A percentile compares a stretch with the other conserved stretches of the same genome.
Conservation (phyloP, 2,113 vertebrate genomes). For the Oryzias curvinotus region DNA sequence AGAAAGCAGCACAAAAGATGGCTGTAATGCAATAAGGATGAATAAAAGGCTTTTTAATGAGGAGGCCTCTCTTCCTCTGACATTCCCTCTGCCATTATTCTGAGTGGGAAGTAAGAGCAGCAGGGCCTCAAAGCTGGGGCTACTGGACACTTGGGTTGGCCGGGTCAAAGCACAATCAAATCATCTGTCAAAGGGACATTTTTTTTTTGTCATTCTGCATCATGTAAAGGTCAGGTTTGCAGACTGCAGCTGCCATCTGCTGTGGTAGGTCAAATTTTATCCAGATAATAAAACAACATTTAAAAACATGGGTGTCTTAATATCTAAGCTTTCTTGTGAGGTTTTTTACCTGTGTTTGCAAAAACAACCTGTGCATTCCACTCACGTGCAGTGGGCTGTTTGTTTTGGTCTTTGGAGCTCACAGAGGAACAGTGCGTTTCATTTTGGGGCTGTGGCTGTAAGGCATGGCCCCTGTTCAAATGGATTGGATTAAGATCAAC, state of each 20-base stretch:
- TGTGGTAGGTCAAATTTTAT: not conserved
- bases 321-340: not conserved
- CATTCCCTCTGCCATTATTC: slow-evolving; percentile 43
- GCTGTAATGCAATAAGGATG: slow-evolving; percentile 67
- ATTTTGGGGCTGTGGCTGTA: slow-evolving; percentile 34
- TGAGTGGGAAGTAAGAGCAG: slow-evolving; percentile 47
- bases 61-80: slow-evolving; percentile 41
- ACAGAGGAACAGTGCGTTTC: slow-evolving; percentile 41
- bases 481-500: slow-evolving; percentile 50
- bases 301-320: not conserved
- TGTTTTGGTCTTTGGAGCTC: slow-evolving; percentile 21
- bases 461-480: slow-evolving; percentile 47
- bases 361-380: slow-evolving; percentile 5
- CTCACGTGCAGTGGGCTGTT: slow-evolving; percentile 13
- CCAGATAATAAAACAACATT: not conserved
- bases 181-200: slow-evolving; percentile 33
- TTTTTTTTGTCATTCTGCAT: slow-evolving; percentile 23
- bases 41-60: slow-evolving; percentile 66
- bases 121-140: slow-evolving; percentile 29
- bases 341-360: not conserved
- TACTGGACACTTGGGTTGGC: slow-evolving; percentile 42
- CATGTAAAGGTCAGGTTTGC: slow-evolving; percentile 1
- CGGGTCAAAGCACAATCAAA: slow-evolving; percentile 46
- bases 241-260: not conserved
- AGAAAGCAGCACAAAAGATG: slow-evolving; percentile 54